Evolutionary conservation across 1,140 invertebrate species (phyloP).

Genomic region (Tetramorium simillimum): DNA sequence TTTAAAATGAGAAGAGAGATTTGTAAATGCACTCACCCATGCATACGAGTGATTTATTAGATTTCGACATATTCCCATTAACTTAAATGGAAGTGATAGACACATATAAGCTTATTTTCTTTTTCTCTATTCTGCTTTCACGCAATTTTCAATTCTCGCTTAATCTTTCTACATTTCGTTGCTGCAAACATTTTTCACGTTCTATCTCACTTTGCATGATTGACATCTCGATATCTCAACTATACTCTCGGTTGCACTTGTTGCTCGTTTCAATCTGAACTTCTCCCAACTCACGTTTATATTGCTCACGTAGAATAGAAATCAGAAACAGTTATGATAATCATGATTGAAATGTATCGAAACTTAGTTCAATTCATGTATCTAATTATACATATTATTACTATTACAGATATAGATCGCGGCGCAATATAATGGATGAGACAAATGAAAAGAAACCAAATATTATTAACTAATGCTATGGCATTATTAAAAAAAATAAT

Average conservation of each 20-base stretch:
- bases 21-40: neutral
- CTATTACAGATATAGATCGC: neutral
- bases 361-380: neutral
- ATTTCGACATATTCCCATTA: neutral
- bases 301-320: neutral
- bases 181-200: conserved; percentile 32
- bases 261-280: conserved; percentile 32
- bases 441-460: neutral
- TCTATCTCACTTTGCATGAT: conserved; percentile 35
- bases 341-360: neutral
- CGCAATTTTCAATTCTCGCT: conserved; percentile 28
- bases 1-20: neutral
- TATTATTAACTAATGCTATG: neutral
- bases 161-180: conserved; percentile 42
- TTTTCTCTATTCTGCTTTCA: neutral
- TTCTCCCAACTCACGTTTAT: neutral
- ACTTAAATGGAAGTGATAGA: conserved; percentile 14
- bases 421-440: neutral
- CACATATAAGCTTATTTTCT: neutral
- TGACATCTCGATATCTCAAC: conserved; percentile 47
- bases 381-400: neutral
- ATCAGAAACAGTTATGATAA: neutral
- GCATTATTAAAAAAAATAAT: neutral
- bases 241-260: conserved; percentile 37
- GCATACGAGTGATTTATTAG: neutral